Conservation (phyloP, 2,888 invertebrate species). For the Caenorhabditis japonica region DNA sequence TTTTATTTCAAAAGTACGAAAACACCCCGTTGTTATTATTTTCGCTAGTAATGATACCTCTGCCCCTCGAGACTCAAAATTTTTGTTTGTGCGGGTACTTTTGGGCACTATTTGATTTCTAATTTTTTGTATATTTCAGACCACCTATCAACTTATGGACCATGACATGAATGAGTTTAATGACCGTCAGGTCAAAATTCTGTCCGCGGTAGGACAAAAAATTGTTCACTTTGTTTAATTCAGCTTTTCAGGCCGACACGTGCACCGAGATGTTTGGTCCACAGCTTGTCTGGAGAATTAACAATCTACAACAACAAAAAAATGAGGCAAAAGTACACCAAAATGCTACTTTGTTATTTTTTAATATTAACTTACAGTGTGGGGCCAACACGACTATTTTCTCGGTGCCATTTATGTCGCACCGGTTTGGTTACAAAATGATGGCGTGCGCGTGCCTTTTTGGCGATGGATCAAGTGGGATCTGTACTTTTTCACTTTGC, state of each 20-base stretch:
- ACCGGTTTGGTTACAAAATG: constrained; percentile 78
- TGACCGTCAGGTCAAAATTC: constrained; percentile 24
- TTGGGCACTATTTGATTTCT: no score
- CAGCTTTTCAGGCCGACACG: constrained; percentile 70
- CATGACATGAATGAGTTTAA: constrained; percentile 35
- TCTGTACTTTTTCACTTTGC: neutral
- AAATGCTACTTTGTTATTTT: neutral
- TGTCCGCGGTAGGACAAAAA: constrained; percentile 15
- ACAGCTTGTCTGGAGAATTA: constrained; percentile 78
- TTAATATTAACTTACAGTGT: constrained; percentile 60
- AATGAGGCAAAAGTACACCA: constrained; percentile 72
- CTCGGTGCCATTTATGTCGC: constrained; percentile 78
- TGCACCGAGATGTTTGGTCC: constrained; percentile 78
- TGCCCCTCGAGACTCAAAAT: no score
- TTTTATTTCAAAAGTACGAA: no score
- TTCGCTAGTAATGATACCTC: no score
- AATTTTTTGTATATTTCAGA: no score
- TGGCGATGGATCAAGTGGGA: constrained; percentile 69
- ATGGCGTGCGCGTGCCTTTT: constrained; percentile 77
- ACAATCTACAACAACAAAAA: constrained; percentile 75
- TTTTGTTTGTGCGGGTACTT: no score
- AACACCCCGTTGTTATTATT: no score
- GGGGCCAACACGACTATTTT: constrained; percentile 77
- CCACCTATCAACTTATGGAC: constrained; percentile 48
- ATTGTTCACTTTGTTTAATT: no score